A percentile compares a stretch with the other conserved stretches of the same genome.
phyloP scores from a whole-genome alignment of 2,888 invertebrate genomes.

The Drosophila vallismaia region DNA sequence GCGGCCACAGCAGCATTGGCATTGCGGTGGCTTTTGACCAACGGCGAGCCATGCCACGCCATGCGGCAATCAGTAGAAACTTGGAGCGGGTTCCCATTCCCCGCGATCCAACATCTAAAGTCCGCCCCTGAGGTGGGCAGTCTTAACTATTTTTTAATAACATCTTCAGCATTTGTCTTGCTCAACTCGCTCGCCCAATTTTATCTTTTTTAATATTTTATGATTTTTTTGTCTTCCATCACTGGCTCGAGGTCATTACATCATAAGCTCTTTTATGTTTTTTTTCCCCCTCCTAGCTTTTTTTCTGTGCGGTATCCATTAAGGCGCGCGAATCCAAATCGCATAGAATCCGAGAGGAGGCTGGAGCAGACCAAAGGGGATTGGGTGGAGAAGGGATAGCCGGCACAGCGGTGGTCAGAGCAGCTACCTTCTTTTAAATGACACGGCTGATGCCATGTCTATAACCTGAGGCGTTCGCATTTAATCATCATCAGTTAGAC shows the following conservation, averaged over 20 bases:
- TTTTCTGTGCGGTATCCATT: conserved; percentile 65
- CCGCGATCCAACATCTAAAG: not conserved
- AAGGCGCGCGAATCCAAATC: conserved; percentile 75
- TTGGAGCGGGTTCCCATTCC: conserved; percentile 4
- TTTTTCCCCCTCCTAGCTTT: conserved; percentile 8
- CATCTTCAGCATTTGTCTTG: conserved; percentile 77
- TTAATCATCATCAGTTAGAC: conserved; percentile 82
- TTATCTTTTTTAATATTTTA: conserved; percentile 26
- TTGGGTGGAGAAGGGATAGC: not conserved
- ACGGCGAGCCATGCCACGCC: conserved; percentile 53
- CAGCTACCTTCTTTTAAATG: conserved; percentile 78
- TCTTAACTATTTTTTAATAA: conserved; percentile 77
- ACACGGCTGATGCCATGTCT: conserved; percentile 81
- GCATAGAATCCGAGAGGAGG: conserved; percentile 41
- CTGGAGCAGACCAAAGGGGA: not conserved
- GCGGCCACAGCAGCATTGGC: conserved; percentile 44
- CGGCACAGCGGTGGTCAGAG: conserved; percentile 48
- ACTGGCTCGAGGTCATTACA: conserved; percentile 71
- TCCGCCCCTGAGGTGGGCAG: conserved; percentile 25
- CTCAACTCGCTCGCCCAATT: conserved; percentile 62
- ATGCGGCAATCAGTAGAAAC: conserved; percentile 51
- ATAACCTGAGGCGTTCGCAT: conserved; percentile 81
- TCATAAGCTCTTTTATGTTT: conserved; percentile 69
- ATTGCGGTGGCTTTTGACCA: conserved; percentile 37
- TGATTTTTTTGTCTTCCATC: conserved; percentile 23